Evolutionary conservation across 1,140 invertebrate genomes (phyloP).

Genomic region (Trichonephila inaurata): DNA sequence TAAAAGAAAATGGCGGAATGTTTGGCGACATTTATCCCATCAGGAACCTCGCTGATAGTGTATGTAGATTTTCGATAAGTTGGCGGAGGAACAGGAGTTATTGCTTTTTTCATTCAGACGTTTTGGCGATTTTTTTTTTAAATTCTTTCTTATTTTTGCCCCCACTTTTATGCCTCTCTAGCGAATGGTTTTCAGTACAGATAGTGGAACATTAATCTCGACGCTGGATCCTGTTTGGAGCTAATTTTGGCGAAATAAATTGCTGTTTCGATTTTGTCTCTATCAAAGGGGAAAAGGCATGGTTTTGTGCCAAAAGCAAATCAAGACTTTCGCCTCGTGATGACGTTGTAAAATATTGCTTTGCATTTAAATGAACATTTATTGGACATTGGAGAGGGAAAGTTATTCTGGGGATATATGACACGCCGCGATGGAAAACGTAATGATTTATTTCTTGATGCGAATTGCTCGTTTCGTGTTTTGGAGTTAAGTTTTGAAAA

Average conservation of each 20-base stretch:
- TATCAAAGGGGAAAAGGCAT: background rate
- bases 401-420: background rate
- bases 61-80: slow-evolving; percentile 12
- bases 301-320: slow-evolving; percentile 14
- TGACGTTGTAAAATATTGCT: slow-evolving; percentile 32
- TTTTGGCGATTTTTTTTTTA: background rate
- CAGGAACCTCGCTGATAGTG: background rate
- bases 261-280: slow-evolving; percentile 46
- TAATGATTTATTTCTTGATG: slow-evolving; percentile 2
- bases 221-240: background rate
- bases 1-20: slow-evolving; percentile 32
- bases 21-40: slow-evolving; percentile 44
- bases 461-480: background rate
- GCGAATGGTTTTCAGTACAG: background rate
- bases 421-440: background rate
- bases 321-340: background rate
- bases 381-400: background rate
- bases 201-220: slow-evolving; percentile 24
- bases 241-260: slow-evolving; percentile 44
- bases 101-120: slow-evolving; percentile 18
- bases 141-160: background rate
- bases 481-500: background rate
- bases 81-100: background rate
- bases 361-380: slow-evolving; percentile 2
- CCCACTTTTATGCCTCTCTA: background rate